Evolutionary conservation across 2,888 invertebrate genomes (phyloP).

Genomic region (Eremobia ochroleuca): DNA sequence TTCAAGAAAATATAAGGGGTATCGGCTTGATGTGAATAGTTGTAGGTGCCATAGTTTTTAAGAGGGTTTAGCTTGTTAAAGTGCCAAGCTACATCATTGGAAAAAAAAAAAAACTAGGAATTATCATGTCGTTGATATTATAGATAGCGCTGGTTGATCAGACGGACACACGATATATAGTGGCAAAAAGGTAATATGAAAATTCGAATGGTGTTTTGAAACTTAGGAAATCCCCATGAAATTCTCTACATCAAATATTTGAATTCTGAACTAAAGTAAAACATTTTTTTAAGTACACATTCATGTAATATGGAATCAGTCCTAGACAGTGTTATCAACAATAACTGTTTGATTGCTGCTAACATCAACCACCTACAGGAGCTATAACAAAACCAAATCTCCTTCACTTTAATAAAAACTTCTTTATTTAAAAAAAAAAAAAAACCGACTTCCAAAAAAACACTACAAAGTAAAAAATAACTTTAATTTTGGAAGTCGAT

Average conservation of each 20-base stretch:
- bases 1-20: conserved; percentile 50
- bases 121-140: conserved; percentile 6
- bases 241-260: background rate
- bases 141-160: background rate
- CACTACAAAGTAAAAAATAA: too few relatives aligned
- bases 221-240: background rate
- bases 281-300: background rate
- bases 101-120: conserved; percentile 37
- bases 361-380: background rate
- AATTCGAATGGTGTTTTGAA: background rate
- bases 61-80: conserved; percentile 38
- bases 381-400: background rate
- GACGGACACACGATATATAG: background rate
- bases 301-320: background rate
- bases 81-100: conserved; percentile 13
- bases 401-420: background rate
- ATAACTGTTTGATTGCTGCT: background rate
- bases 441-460: too few relatives aligned
- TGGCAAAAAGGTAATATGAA: background rate
- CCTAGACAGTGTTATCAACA: background rate
- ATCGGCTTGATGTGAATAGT: conserved; percentile 31
- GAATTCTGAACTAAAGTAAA: background rate
- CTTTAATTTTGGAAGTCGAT: too few relatives aligned
- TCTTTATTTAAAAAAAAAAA: too few relatives aligned
- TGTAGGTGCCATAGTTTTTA: conserved; percentile 29